Evolutionary conservation across 2,888 invertebrate species (phyloP).

Genomic region (Leucania comma): DNA sequence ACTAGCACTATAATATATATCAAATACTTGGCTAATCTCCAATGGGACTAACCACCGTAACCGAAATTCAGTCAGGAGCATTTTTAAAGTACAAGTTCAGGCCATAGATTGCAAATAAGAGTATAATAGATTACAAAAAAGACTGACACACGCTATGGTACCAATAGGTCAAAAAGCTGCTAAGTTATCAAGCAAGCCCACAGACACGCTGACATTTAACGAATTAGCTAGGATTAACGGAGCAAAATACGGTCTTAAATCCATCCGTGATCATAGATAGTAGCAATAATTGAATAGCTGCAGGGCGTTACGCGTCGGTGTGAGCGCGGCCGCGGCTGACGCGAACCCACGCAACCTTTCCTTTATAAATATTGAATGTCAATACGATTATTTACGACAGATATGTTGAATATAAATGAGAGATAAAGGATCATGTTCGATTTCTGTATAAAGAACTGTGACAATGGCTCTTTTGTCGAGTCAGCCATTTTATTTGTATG

Average conservation of each 20-base stretch:
- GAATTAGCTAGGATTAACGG: slow-evolving; percentile 45
- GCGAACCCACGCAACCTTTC: slow-evolving; percentile 86
- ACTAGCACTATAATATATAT: no score
- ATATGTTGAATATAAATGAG: slow-evolving; percentile 89
- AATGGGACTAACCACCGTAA: no score
- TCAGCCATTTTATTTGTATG: slow-evolving; percentile 89
- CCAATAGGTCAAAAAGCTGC: background rate
- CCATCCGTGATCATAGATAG: slow-evolving; percentile 52
- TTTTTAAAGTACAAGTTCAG: background rate
- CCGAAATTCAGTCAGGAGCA: no score
- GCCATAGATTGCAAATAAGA: no score
- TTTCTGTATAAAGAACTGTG: slow-evolving; percentile 84
- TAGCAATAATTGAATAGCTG: slow-evolving; percentile 59
- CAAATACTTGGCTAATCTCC: no score
- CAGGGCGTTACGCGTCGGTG: slow-evolving; percentile 66
- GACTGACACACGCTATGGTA: background rate
- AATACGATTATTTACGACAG: slow-evolving; percentile 87
- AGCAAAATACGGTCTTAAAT: slow-evolving; percentile 46
- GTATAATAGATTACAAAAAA: background rate
- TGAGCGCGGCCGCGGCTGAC: slow-evolving; percentile 63
- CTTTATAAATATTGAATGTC: slow-evolving; percentile 89
- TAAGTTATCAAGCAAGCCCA: slow-evolving; percentile 18
- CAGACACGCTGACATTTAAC: slow-evolving; percentile 46
- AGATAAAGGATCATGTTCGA: slow-evolving; percentile 86
- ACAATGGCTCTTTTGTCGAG: slow-evolving; percentile 87